A percentile compares a stretch with the other conserved stretches of the same genome.
phyloP scores from a whole-genome alignment of 2,113 vertebrate genomes.

The Apaloderma vittatum region DNA sequence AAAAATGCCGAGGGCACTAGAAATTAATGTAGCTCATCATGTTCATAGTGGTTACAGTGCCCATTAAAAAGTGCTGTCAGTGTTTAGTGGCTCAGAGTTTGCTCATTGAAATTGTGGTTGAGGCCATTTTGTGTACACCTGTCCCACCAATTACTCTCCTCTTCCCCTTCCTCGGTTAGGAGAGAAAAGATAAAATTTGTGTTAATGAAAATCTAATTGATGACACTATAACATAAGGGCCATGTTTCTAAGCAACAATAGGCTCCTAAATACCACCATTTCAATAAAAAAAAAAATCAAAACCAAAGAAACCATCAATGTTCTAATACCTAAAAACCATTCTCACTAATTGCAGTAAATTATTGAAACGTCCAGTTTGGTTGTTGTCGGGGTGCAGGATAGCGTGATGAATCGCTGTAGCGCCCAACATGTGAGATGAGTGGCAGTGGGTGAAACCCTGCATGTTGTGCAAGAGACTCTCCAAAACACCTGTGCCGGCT shows the following conservation, averaged over 20 bases:
- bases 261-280: neutral
- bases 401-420: neutral
- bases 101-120: neutral
- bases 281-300: neutral
- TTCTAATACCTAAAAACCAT: neutral
- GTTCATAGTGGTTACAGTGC: neutral
- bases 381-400: neutral
- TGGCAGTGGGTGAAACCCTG: neutral
- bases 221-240: neutral
- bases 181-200: neutral
- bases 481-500: neutral
- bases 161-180: neutral
- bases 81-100: neutral
- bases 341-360: neutral
- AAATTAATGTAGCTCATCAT: neutral
- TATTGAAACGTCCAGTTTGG: neutral
- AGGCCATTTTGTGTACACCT: neutral
- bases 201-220: neutral
- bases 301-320: neutral
- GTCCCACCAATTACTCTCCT: neutral
- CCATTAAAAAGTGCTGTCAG: neutral
- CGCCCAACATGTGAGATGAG: rapidly evolving
- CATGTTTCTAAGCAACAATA: neutral
- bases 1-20: neutral
- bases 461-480: neutral